Evolutionary conservation across 2,888 invertebrate species (phyloP), one percentile per base, ranked within the genome.

Genomic region (Drosophila subsilvestris): DNA sequence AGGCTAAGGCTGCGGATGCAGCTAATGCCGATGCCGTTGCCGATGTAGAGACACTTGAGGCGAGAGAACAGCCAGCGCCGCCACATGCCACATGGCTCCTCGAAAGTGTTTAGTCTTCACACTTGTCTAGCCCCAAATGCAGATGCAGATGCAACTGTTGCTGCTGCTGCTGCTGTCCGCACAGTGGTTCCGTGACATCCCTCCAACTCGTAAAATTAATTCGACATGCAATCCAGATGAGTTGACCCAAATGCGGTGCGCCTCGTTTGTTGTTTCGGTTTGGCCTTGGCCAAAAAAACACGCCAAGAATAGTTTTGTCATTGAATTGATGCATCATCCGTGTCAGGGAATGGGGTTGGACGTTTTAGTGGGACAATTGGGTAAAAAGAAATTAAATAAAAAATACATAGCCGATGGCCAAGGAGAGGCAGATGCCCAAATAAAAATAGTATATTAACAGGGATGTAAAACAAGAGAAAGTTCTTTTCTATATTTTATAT

Each of bases 221-320:
- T 22, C 43, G 27, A 53, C 29, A 53, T 47, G 51, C 51, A 53
- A 65, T 25, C 29, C 17, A 20, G 9, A 44, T 49, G 54, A 49
- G 27, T 22, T 32, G 47, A 43, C 48, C 54, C 14, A 44, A 55
- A 42, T 54, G 58, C 32, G 49, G 9, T 49, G 18, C 49, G 48
- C 14, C 48, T 20, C 20, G 20, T 37, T 43, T 53, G 32, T 32
- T 60, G 50, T 57, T 49, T 55, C 50, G 45, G 58, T 66, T 71
- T 42, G 14, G 63, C 78, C 79, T 70, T 79, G 79, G 76, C 63
- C 82, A 82, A 37, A 49, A 49, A 54, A 22, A 44, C 60, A 72
- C 50, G 78, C 80, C 63, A 63, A 71, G 77, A 83, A 76, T 76
- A 80, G 71, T 68, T 58, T 58, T 63, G 70, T 70, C 67, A 76